phyloP scores from a whole-genome alignment of 23 tunicate genomes.

The Styela plicata region DNA sequence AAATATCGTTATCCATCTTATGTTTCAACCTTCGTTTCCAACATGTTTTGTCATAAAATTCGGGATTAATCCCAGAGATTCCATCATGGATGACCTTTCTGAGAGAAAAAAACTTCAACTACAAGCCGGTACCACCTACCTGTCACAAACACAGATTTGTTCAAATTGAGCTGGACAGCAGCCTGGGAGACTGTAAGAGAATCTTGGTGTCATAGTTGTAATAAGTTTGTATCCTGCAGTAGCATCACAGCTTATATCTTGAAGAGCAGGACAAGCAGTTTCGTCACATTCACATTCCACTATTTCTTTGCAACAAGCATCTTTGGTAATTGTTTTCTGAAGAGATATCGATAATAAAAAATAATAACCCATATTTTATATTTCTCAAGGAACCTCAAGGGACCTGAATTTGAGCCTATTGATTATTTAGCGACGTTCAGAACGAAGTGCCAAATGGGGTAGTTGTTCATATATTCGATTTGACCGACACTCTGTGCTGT shows the following conservation, averaged over 20 bases:
- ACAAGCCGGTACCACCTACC: no score
- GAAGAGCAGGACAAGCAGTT: slow-evolving; percentile 54
- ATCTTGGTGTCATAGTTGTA: slow-evolving; percentile 65
- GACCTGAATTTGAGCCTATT: background rate
- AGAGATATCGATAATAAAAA: background rate
- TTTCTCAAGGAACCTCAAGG: background rate
- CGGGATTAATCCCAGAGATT: no score
- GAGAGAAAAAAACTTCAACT: no score
- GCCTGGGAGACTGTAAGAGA: slow-evolving; percentile 41
- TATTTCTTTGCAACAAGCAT: slow-evolving; percentile 70
- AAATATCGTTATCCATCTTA: background rate
- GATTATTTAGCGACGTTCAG: no score
- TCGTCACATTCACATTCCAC: slow-evolving; percentile 86
- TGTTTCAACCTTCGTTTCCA: no score
- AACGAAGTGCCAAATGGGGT: no score
- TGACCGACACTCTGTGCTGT: no score
- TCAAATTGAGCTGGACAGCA: slow-evolving; percentile 80
- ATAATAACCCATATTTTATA: no score
- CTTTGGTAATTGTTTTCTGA: slow-evolving; percentile 20
- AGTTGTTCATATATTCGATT: no score
- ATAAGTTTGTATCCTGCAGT: slow-evolving; percentile 56
- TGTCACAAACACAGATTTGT: slow-evolving; percentile 86
- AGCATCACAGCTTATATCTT: slow-evolving; percentile 52
- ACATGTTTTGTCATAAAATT: no score
- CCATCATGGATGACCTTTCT: no score